Evolutionary conservation across 30 jellyfish, hydroid and myxozoan genomes (phyloP).

Genomic region (Nemopilema nomurai): DNA sequence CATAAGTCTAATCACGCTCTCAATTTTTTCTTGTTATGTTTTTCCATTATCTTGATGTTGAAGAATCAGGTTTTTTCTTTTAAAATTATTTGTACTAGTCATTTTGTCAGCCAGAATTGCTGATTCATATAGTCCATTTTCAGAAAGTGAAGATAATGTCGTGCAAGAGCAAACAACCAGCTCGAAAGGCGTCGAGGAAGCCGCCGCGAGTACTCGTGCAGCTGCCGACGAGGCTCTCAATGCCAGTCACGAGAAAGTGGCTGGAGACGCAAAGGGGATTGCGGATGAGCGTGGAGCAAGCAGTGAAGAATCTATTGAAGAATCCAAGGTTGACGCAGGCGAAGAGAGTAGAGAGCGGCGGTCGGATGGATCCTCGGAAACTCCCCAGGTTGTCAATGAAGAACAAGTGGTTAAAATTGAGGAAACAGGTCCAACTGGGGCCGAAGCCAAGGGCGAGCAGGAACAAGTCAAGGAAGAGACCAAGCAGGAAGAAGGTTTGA

Average conservation of each 20-base stretch:
- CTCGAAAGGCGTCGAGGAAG: too few species aligned
- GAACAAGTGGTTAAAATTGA: neutral
- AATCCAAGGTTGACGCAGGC: neutral
- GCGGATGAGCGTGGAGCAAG: neutral
- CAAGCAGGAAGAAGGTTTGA: neutral
- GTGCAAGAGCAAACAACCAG: too few species aligned
- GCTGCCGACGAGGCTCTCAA: neutral
- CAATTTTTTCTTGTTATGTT: too few species aligned
- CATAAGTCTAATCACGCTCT: too few species aligned
- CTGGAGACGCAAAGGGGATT: neutral
- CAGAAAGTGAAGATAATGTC: too few species aligned
- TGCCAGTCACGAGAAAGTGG: neutral
- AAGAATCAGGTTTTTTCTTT: too few species aligned
- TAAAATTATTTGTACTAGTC: too few species aligned
- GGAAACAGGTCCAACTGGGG: slow-evolving; percentile 4
- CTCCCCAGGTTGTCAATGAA: neutral
- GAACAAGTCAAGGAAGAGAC: neutral
- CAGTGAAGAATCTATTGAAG: neutral
- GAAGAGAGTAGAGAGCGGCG: neutral
- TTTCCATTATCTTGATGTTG: too few species aligned
- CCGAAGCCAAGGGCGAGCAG: neutral
- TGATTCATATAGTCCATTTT: too few species aligned
- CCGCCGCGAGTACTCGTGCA: neutral
- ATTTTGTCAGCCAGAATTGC: too few species aligned
- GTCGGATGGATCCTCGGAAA: neutral